Evolutionary conservation across 2,797 vertebrate species (phyloP).

Genomic region (Phrynocephalus forsythii): DNA sequence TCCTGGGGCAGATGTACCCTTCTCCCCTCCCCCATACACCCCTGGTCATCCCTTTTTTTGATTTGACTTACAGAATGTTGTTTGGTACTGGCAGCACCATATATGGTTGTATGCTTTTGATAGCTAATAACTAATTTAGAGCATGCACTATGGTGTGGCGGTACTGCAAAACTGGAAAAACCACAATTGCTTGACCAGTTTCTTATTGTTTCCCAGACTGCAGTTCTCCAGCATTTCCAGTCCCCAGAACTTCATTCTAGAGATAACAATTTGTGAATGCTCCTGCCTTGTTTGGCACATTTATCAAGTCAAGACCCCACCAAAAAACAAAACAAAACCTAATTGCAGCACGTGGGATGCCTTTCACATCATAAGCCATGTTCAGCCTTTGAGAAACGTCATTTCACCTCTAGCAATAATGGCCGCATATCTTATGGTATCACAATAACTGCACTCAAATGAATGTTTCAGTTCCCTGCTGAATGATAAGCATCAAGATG

Average conservation of each 20-base stretch:
- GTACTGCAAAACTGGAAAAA: not conserved
- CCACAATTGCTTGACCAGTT: not conserved
- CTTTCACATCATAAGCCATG: not conserved
- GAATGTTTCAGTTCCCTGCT: rapidly evolving
- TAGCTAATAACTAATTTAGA: too few species aligned
- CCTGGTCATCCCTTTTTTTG: too few species aligned
- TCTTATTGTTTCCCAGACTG: not conserved
- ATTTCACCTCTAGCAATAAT: rapidly evolving
- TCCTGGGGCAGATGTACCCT: too few species aligned
- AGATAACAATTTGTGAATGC: not conserved
- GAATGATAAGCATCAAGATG: rapidly evolving
- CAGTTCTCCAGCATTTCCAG: not conserved
- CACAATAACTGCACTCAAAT: not conserved
- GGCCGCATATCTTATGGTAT: rapidly evolving
- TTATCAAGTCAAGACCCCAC: not conserved
- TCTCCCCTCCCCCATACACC: too few species aligned
- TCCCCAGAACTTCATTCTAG: not conserved
- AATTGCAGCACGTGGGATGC: rapidly evolving
- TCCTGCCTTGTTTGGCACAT: not conserved
- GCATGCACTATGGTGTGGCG: not conserved
- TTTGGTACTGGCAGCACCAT: too few species aligned
- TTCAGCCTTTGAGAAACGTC: not conserved
- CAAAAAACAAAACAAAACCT: not conserved
- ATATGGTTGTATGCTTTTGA: too few species aligned
- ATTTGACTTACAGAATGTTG: too few species aligned